Evolutionary conservation across 2,888 invertebrate genomes (phyloP).

Genomic region (Drosophila differens): DNA sequence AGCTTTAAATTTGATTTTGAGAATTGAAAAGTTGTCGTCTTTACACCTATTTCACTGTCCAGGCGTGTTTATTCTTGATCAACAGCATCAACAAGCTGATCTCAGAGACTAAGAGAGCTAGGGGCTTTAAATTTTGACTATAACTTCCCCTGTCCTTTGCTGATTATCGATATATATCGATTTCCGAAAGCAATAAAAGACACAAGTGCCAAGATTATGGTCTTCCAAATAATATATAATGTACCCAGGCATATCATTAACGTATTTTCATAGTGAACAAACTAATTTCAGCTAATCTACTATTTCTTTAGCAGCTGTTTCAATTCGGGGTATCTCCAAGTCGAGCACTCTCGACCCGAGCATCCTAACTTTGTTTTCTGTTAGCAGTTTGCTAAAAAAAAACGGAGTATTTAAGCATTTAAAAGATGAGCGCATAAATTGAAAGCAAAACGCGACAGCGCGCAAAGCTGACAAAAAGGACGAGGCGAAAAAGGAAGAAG

Average conservation of each 20-base stretch:
- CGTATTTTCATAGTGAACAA: neutral
- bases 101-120: neutral
- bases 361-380: slow-evolving; percentile 2
- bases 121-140: neutral
- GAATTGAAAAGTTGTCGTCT: rapidly evolving
- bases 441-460: slow-evolving; percentile 64
- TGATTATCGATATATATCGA: neutral
- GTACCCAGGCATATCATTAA: neutral
- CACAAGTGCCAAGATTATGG: neutral
- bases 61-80: neutral
- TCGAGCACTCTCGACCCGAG: neutral
- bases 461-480: slow-evolving; percentile 76
- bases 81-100: neutral
- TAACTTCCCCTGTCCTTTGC: neutral
- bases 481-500: slow-evolving; percentile 26
- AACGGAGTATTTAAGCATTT: slow-evolving; percentile 47
- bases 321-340: neutral
- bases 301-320: neutral
- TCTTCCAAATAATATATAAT: neutral
- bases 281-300: neutral
- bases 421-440: slow-evolving; percentile 70
- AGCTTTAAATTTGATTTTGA: neutral
- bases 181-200: neutral
- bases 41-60: neutral
- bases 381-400: slow-evolving; percentile 13